Conservation (phyloP, 2,888 invertebrate species). For the Tipula vernalis region DNA sequence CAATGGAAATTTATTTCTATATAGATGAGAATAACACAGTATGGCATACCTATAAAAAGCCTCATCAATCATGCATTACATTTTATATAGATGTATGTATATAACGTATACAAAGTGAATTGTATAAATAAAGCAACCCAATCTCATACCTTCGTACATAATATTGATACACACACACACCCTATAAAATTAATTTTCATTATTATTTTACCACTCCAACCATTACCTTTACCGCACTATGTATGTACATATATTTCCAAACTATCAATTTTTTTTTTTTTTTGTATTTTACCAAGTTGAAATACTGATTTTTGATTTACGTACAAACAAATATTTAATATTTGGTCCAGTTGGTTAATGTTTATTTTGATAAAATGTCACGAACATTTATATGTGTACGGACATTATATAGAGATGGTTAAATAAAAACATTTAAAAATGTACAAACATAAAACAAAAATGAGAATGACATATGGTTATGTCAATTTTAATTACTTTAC, state of each 20-base stretch:
- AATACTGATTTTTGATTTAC: background rate
- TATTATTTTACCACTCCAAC: background rate
- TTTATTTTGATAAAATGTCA: conserved; percentile 19
- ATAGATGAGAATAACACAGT: background rate
- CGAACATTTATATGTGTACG: conserved; percentile 15
- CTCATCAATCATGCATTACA: background rate
- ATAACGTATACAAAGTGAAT: background rate
- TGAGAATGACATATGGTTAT: background rate
- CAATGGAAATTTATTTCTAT: background rate
- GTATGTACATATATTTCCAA: background rate
- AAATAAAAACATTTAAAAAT: background rate
- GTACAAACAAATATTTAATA: background rate
- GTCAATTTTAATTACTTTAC: background rate
- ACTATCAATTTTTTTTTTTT: background rate
- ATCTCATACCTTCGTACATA: background rate
- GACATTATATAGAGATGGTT: background rate
- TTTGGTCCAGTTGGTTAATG: conserved; percentile 11
- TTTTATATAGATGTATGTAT: background rate
- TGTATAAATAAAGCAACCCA: background rate
- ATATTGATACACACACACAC: background rate
- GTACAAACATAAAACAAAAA: background rate
- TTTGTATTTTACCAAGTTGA: background rate
- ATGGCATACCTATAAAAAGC: background rate
- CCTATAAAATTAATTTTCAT: background rate
- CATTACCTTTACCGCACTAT: background rate